Conservation (phyloP, 2,888 invertebrate genomes). For the Lithophane semibrunnea region DNA sequence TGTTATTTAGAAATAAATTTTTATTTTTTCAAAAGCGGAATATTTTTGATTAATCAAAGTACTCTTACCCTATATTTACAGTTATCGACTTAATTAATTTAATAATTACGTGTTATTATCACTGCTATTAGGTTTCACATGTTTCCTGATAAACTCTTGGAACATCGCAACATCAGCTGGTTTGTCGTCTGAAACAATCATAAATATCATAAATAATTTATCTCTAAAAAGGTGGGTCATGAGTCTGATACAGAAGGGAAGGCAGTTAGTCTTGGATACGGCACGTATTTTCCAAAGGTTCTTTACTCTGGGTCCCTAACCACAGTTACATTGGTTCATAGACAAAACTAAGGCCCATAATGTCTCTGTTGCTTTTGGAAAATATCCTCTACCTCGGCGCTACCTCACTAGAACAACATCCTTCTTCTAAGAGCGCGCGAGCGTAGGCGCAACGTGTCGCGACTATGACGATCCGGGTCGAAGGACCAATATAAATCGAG, state of each 20-base stretch:
- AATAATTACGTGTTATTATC: conserved; percentile 71
- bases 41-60: not conserved
- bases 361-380: not conserved
- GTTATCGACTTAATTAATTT: conserved; percentile 23
- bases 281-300: not conserved
- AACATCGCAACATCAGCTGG: conserved; percentile 85
- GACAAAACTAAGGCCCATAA: not conserved
- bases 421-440: too few species aligned
- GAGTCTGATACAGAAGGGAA: not conserved
- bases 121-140: conserved; percentile 80
- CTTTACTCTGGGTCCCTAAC: not conserved
- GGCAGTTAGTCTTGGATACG: too few species aligned
- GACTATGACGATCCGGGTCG: conserved; percentile 24
- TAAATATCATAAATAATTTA: too few species aligned
- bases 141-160: conserved; percentile 86
- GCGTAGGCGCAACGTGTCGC: not conserved
- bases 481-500: not conserved
- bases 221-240: too few species aligned
- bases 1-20: conserved; percentile 12
- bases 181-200: conserved; percentile 80
- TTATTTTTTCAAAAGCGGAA: conserved; percentile 15
- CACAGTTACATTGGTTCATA: not conserved
- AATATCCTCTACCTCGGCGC: not conserved
- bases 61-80: conserved; percentile 65
- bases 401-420: not conserved